Evolutionary conservation across 1,140 invertebrate genomes (phyloP), one percentile per base, ranked within the genome.

Genomic region (Globodera rostochiensis): DNA sequence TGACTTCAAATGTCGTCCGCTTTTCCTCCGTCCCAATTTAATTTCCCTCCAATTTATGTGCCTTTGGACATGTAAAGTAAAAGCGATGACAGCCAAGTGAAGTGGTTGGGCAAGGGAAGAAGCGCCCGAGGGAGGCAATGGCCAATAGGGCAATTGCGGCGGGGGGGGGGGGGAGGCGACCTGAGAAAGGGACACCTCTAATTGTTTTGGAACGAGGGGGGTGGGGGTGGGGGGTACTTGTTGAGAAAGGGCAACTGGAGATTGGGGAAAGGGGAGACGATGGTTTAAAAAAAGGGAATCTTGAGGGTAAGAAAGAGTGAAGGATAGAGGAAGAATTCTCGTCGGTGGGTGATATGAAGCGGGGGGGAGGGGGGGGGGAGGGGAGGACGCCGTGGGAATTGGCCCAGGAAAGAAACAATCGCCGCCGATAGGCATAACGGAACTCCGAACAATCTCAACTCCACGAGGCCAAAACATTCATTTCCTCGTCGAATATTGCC

Each of bases 181-280:
- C 57, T 71, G 69, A 19, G 11, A 36, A 36, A 71, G 25, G 69
- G 69, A 71, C 69, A 71, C 21, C 46, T 71, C 69, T 71, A 71
- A 71, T 71, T 71, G 69, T 71, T 71, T 71, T 71, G 69, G 71
- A 73, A 73, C 15, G 50, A 47, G 15, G 71, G 21, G 50, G 21
- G 6, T 73, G 57, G 50, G 15, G 57, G 57, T 3, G 15, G 57
- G 15, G 57, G 57, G 15, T 19, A 60, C 25, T 36, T 36, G 25
- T 36, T 36, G 25, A 36, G 25, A 36, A 1, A 36, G 25, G 25
- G 25, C 25, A 36, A 36, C 25, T 36, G 25, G 25, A 15, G 57
- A 60, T 11, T 19, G 57, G 57, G 11, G 19, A 19, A 19, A 60
- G 57, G 5, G 57, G 9, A 15, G 11, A 15, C 4, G 57, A 15